A percentile compares a stretch with the other conserved stretches of the same genome.
phyloP scores from a whole-genome alignment of 2,797 vertebrate genomes.

The Xiphorhynchus erythropygius region DNA sequence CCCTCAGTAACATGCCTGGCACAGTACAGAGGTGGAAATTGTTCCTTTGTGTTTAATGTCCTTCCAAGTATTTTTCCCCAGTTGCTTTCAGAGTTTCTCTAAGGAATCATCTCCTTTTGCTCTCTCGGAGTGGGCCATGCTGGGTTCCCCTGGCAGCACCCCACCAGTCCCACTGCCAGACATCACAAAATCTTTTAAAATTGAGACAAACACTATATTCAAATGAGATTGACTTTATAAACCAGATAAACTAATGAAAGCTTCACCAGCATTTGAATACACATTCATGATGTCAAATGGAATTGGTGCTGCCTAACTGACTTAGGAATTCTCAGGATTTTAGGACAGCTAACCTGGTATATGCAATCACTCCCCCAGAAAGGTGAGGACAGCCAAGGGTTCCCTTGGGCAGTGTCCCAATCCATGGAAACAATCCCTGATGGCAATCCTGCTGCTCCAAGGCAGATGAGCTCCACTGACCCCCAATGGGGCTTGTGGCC shows the following conservation, averaged over 20 bases:
- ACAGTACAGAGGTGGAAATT: too few species aligned
- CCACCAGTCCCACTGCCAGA: background rate
- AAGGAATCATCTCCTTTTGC: background rate
- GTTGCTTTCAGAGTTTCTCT: background rate
- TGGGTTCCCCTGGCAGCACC: background rate
- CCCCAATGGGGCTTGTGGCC: background rate
- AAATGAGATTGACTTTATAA: background rate
- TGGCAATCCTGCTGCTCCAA: background rate
- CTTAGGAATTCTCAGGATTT: background rate
- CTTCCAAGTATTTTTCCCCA: background rate
- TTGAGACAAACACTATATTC: background rate
- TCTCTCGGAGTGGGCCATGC: background rate
- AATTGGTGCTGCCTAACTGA: background rate
- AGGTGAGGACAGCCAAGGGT: background rate
- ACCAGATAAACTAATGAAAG: background rate
- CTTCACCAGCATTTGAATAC: background rate
- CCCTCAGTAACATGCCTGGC: background rate
- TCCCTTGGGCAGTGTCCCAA: background rate
- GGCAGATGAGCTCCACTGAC: background rate
- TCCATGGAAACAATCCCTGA: background rate
- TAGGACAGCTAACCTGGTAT: background rate
- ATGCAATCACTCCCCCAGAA: background rate
- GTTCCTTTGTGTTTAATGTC: rapidly evolving
- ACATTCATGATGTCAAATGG: background rate
- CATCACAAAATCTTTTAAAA: rapidly evolving